phyloP scores from a whole-genome alignment of 2,113 vertebrate species.

The Pavo muticus region DNA sequence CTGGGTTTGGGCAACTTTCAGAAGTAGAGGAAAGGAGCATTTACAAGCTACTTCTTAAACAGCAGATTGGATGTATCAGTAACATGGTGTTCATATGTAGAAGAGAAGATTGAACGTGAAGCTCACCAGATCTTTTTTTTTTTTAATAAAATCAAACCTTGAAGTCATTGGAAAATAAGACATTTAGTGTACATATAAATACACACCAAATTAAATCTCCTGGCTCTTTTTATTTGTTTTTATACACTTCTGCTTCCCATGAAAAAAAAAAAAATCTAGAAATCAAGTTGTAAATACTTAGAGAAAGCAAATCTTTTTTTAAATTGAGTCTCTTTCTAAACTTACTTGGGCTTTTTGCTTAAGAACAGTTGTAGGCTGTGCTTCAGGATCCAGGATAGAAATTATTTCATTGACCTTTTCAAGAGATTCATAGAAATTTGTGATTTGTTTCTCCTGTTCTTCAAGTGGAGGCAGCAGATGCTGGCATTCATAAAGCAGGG shows the following conservation, averaged over 20 bases:
- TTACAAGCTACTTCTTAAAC: background rate
- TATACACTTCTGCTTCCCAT: background rate
- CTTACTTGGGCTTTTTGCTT: constrained; percentile 92
- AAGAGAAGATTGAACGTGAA: background rate
- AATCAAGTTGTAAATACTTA: background rate
- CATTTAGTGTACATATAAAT: background rate
- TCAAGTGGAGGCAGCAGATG: constrained; percentile 85
- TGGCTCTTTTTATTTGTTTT: background rate
- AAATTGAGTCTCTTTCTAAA: background rate
- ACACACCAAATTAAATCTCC: background rate
- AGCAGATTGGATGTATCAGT: background rate
- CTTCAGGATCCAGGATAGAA: constrained; percentile 80
- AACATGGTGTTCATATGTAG: background rate
- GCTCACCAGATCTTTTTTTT: background rate
- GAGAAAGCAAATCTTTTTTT: background rate
- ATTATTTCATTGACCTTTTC: constrained; percentile 88
- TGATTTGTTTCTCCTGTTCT: constrained; percentile 92
- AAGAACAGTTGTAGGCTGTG: constrained; percentile 83
- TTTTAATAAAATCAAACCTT: background rate
- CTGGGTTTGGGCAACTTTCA: background rate
- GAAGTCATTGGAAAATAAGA: background rate
- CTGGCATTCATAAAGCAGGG: constrained; percentile 87
- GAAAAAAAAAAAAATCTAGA: background rate
- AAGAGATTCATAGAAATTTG: constrained; percentile 88
- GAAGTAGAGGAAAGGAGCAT: background rate